Evolutionary conservation across 2,113 vertebrate genomes (phyloP), one percentile per base, ranked within the genome.

Genomic region (Podarcis raffonei): DNA sequence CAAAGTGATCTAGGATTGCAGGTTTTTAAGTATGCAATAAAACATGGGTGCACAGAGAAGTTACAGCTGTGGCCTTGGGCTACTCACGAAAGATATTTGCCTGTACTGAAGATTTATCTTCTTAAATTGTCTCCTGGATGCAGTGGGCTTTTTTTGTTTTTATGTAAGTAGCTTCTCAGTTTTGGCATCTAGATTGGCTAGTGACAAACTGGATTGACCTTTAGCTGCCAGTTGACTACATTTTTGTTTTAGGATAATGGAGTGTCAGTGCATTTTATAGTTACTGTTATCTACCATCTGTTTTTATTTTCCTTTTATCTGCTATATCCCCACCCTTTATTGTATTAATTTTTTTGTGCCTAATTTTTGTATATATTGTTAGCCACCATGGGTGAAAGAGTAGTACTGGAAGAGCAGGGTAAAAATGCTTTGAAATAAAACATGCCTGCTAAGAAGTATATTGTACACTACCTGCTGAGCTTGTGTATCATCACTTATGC

Each of bases 401-500:
- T 53, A 53, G 11, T 53, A 48, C 27, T 30, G 66, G 25, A 69
- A 23, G 23, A 25, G 25, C 27, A 25, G 1, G 25, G 25, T 69
- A 69, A 27, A 27, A 69, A 27, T 23, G 25, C 25, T 27, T 69
- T 6, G 2, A 69, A 69, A 69, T 53, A 53, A 12, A 53, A 12
- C 9, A 53, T 53, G 22, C 27, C 15, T 30, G n/a, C 32, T 72
- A n/a, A 72, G 69, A 75, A 75, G 37, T 75, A 75, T 53, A 20
- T 16, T 57, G 42, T 12, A 15, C 71, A 0, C 35, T 71, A 12
- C 16, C 23, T 79, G 0, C 32, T 85, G 71, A 85, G 25, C 65
- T 65, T 48, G 37, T 0, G 1, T 90, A 62, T 22, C n/a, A 48
- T 30, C 39, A 39, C 0, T 0, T 62, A 0, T 53, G 53, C 74